Percentiles rank a stretch among this genome's conserved stretches.
phyloP scores from a whole-genome alignment of 23 tunicate genomes.

The Oikopleura albicans region DNA sequence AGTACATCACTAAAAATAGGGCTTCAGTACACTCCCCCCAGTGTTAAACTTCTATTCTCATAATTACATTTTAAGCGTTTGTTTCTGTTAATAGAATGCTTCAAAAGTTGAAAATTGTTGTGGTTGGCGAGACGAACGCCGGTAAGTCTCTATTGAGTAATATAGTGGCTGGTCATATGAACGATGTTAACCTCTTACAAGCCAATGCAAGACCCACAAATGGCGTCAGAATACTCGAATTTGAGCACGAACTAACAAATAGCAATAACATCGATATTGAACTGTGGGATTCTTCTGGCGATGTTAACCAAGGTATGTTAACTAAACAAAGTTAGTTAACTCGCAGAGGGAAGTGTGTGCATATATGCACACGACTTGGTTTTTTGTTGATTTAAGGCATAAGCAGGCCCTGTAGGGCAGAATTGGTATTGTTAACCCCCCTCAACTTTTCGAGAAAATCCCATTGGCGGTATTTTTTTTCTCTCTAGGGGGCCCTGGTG shows the following conservation, averaged over 20 bases:
- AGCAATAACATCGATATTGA: constrained; percentile 34
- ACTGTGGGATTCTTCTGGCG: constrained; percentile 74
- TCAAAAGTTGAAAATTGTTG: neutral
- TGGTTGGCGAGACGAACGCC: neutral
- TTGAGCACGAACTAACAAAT: constrained; percentile 36
- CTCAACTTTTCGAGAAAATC: no score
- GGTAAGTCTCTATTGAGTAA: neutral
- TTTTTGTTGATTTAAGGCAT: no score
- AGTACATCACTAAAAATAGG: no score
- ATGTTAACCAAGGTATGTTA: constrained; percentile 19
- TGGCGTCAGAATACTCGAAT: constrained; percentile 72
- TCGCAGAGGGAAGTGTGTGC: no score
- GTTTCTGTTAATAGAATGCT: no score
- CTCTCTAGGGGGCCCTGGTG: no score
- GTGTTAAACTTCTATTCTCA: neutral
- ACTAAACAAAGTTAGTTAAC: no score
- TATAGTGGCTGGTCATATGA: neutral
- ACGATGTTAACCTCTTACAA: neutral
- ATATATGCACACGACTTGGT: no score
- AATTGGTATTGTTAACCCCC: no score
- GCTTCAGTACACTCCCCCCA: neutral
- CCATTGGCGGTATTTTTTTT: no score
- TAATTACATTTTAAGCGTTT: neutral
- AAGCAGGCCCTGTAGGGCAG: no score
- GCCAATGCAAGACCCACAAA: constrained; percentile 27